These are phyloP conservation scores for Chirona hameri DNA, from an alignment of 2,888 invertebrate species.

Conservation along the genomic window DNA sequence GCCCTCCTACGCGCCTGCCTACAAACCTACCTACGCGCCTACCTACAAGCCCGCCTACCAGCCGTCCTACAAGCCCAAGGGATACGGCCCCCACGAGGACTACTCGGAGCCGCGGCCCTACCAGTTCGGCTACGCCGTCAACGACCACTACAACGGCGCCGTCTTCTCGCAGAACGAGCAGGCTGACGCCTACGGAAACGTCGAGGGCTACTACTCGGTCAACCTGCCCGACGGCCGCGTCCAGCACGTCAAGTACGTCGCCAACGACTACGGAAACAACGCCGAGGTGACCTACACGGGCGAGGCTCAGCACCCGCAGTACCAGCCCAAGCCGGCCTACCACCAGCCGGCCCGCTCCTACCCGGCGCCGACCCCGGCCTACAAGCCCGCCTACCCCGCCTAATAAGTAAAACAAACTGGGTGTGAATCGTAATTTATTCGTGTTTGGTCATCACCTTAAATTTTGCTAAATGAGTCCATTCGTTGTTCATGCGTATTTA, in stretches of 20 bases:
- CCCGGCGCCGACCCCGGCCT: slow-evolving; percentile 31
- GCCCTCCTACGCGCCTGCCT: background rate
- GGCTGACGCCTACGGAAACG: slow-evolving; percentile 37
- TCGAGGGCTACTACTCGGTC: slow-evolving; percentile 37
- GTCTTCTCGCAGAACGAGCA: slow-evolving; percentile 33
- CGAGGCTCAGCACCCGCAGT: slow-evolving; percentile 35
- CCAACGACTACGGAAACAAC: slow-evolving; percentile 36
- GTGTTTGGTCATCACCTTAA: too few species aligned
- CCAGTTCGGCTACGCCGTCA: slow-evolving; percentile 36
- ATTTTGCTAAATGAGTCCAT: too few species aligned
- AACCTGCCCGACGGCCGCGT: slow-evolving; percentile 38
- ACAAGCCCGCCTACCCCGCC: slow-evolving; percentile 29
- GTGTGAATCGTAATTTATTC: too few species aligned
- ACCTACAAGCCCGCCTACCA: slow-evolving; percentile 9
- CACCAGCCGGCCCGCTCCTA: slow-evolving; percentile 31
- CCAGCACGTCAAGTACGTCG: slow-evolving; percentile 37
- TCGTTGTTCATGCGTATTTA: too few species aligned
- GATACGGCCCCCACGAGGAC: slow-evolving; percentile 8
- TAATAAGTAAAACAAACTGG: too few species aligned
- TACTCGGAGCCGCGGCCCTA: slow-evolving; percentile 32
- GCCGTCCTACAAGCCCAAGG: slow-evolving; percentile 1
- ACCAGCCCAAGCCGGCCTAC: slow-evolving; percentile 32
- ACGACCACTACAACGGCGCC: slow-evolving; percentile 35
- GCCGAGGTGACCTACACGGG: slow-evolving; percentile 38
- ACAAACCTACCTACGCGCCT: too few species aligned